phyloP scores from a whole-genome alignment of 2,797 vertebrate species.

The Tokudaia muenninki region DNA sequence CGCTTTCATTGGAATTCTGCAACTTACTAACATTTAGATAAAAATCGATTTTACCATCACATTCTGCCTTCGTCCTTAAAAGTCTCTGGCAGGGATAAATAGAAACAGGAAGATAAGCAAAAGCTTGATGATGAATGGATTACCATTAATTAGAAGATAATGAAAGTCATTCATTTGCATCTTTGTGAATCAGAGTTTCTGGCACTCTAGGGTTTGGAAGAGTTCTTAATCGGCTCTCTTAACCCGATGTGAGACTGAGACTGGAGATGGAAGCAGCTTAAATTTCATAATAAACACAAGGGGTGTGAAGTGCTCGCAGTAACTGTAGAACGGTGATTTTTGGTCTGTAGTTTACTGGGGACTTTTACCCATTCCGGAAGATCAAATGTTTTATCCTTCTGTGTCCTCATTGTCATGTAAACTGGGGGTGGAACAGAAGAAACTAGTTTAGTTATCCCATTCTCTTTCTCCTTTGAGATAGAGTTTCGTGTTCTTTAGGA shows the following conservation, averaged over 20 bases:
- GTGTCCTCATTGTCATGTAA: neutral
- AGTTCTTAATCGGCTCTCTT: slow-evolving; percentile 13
- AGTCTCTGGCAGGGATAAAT: neutral
- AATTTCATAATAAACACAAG: neutral
- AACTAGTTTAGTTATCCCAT: neutral
- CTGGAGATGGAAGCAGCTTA: neutral
- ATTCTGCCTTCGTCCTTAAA: neutral
- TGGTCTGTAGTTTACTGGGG: neutral
- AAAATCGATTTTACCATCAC: neutral
- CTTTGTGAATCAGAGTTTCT: neutral
- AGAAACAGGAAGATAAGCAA: slow-evolving; percentile 32
- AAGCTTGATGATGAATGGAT: slow-evolving; percentile 48
- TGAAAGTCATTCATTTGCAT: slow-evolving; percentile 49
- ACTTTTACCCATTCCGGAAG: neutral
- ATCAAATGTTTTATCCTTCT: neutral
- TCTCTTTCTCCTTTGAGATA: neutral
- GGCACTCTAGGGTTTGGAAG: neutral
- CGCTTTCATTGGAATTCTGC: neutral
- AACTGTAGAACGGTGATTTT: neutral
- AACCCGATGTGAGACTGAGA: neutral
- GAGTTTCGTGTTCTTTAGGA: neutral
- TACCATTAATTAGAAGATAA: slow-evolving; percentile 61
- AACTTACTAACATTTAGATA: slow-evolving; percentile 26
- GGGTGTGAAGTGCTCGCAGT: neutral
- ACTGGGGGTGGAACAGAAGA: neutral